Conservation (phyloP, 2,797 vertebrate genomes). For the Trachops cirrhosus region DNA sequence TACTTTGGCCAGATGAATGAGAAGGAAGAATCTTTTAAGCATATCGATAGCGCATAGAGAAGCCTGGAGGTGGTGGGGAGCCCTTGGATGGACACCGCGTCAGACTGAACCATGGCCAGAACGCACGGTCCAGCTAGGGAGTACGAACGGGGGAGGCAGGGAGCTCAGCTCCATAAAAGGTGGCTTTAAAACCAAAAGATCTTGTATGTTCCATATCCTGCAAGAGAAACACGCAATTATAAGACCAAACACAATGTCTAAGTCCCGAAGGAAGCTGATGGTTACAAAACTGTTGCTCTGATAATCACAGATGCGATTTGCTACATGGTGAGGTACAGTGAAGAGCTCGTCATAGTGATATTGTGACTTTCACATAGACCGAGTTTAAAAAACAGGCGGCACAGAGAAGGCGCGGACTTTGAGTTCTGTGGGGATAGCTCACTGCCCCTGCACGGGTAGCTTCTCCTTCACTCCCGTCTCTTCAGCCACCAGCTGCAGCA, state of each 20-base stretch:
- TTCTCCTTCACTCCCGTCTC: not conserved
- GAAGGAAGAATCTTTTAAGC: not conserved
- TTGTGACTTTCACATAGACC: not conserved
- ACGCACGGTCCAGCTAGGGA: not conserved
- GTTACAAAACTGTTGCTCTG: not conserved
- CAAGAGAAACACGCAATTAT: not conserved
- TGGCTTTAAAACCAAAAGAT: not conserved
- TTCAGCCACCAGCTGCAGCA: not conserved
- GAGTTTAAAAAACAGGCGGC: not conserved
- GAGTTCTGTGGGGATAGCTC: not conserved
- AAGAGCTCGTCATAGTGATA: not conserved
- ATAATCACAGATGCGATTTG: not conserved
- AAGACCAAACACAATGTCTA: not conserved
- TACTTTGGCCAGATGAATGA: not conserved
- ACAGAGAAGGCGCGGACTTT: not conserved
- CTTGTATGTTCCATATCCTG: not conserved
- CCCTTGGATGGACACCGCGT: not conserved
- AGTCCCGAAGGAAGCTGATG: not conserved
- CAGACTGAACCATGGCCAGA: not conserved
- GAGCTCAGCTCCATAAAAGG: not conserved
- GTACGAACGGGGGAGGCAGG: too few species aligned
- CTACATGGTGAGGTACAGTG: not conserved
- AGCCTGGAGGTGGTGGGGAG: not conserved
- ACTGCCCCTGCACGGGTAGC: rapidly evolving
- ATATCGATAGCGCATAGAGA: not conserved